Conservation (phyloP, 1,140 invertebrate genomes). For the Aphidius ervi region DNA sequence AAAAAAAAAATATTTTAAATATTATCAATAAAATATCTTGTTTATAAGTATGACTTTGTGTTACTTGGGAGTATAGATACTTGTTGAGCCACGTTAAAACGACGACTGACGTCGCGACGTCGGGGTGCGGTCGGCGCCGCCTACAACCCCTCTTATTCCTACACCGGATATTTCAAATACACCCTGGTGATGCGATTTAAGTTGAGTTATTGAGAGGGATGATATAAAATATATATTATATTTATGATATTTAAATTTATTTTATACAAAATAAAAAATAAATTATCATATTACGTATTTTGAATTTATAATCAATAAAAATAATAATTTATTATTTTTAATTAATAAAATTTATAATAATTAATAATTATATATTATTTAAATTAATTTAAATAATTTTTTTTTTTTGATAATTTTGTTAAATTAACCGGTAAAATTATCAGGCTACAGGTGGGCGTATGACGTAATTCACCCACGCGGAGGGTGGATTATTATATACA, state of each 20-base stretch:
- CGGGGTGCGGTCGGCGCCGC: conserved; percentile 43
- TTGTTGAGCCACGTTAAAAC: conserved; percentile 45
- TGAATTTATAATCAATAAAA: no score
- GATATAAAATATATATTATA: no score
- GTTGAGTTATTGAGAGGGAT: background rate
- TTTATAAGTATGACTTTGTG: no score
- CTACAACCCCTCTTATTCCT: conserved; percentile 30
- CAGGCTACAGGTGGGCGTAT: conserved; percentile 45
- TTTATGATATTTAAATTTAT: no score
- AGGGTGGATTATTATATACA: conserved; percentile 31
- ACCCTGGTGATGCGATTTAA: conserved; percentile 28
- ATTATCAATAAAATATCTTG: no score
- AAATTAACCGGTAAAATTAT: background rate
- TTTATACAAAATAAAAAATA: no score
- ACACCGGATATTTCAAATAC: conserved; percentile 29
- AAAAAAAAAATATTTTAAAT: background rate
- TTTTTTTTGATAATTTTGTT: no score
- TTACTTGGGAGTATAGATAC: conserved; percentile 30
- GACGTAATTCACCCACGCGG: conserved; percentile 46
- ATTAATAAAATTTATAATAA: no score
- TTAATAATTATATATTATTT: no score
- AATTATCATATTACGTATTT: no score
- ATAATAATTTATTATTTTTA: no score
- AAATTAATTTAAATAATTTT: no score
- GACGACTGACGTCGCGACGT: conserved; percentile 40